phyloP scores from a whole-genome alignment of 2,888 invertebrate species.

The Diarsia brunnea region DNA sequence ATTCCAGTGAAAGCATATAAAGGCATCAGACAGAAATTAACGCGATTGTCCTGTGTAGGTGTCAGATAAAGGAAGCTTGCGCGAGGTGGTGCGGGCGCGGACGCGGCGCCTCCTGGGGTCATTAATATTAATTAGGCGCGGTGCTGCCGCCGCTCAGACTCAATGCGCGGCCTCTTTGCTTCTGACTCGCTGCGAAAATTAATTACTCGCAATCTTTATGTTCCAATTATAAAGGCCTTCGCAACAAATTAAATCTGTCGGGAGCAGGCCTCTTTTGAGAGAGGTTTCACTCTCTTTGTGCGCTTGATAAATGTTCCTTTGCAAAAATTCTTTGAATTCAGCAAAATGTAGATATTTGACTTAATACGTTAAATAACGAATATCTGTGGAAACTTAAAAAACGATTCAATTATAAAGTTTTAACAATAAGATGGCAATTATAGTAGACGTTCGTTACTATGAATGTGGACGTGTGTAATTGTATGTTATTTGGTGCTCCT shows the following conservation, averaged over 20 bases:
- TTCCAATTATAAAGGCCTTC: slow-evolving; percentile 91
- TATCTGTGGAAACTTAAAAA: slow-evolving; percentile 79
- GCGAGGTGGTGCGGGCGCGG: slow-evolving; percentile 64
- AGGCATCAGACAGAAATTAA: slow-evolving; percentile 71
- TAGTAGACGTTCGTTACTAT: slow-evolving; percentile 75
- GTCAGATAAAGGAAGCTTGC: slow-evolving; percentile 80
- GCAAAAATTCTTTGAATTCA: slow-evolving; percentile 88
- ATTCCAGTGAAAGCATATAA: slow-evolving; percentile 67
- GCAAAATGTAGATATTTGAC: slow-evolving; percentile 84
- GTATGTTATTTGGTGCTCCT: slow-evolving; percentile 83
- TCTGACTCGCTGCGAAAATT: slow-evolving; percentile 91
- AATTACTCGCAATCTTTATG: slow-evolving; percentile 91
- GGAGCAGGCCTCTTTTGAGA: slow-evolving; percentile 90
- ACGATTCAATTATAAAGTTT: slow-evolving; percentile 74
- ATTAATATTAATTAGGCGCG: slow-evolving; percentile 91
- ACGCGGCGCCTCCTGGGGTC: slow-evolving; percentile 85
- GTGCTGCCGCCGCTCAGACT: slow-evolving; percentile 82
- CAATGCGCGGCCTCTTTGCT: slow-evolving; percentile 89
- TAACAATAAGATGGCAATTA: slow-evolving; percentile 81
- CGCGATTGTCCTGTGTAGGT: slow-evolving; percentile 72
- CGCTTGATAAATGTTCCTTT: slow-evolving; percentile 90
- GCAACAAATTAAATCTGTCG: slow-evolving; percentile 91
- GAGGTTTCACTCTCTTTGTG: slow-evolving; percentile 90
- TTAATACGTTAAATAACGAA: slow-evolving; percentile 86
- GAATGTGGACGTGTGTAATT: slow-evolving; percentile 83